phyloP scores from a whole-genome alignment of 2,797 vertebrate species.

The Furcifer pardalis region DNA sequence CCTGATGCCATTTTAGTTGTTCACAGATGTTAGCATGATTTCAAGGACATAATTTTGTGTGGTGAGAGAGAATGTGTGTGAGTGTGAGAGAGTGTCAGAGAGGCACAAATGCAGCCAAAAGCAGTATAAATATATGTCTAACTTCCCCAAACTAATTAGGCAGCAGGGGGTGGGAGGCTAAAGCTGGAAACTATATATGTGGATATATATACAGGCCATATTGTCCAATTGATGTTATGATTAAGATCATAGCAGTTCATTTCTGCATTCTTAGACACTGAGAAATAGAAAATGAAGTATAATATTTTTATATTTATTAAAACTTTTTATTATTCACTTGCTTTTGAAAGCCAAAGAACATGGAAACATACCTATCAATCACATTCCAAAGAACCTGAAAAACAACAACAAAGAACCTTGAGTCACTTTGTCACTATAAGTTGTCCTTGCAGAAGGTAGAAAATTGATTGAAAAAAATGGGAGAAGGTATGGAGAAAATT shows the following conservation, averaged over 20 bases:
- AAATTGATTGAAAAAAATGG: constrained; percentile 5
- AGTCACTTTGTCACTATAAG: too few species aligned
- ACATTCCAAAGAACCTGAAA: background rate
- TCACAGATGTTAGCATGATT: background rate
- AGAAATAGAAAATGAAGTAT: background rate
- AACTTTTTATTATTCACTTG: constrained; percentile 25
- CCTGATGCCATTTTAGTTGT: background rate
- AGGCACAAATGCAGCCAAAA: background rate
- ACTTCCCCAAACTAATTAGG: constrained; percentile 7
- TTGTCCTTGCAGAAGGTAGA: background rate
- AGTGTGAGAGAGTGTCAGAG: too few species aligned
- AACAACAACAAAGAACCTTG: background rate
- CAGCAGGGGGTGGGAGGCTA: background rate
- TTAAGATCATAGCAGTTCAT: background rate
- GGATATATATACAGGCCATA: too few species aligned
- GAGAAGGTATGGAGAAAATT: constrained; percentile 29
- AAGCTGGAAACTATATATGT: too few species aligned
- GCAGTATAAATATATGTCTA: rapidly evolving
- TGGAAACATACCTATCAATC: background rate
- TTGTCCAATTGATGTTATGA: background rate
- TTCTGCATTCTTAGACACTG: constrained; percentile 12
- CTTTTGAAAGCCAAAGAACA: constrained; percentile 38
- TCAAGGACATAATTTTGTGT: background rate
- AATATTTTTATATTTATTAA: constrained; percentile 12
- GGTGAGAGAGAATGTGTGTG: background rate